A percentile compares a stretch with the other conserved stretches of the same genome.
phyloP scores from a whole-genome alignment of 2,113 vertebrate species.

The Parus major region DNA sequence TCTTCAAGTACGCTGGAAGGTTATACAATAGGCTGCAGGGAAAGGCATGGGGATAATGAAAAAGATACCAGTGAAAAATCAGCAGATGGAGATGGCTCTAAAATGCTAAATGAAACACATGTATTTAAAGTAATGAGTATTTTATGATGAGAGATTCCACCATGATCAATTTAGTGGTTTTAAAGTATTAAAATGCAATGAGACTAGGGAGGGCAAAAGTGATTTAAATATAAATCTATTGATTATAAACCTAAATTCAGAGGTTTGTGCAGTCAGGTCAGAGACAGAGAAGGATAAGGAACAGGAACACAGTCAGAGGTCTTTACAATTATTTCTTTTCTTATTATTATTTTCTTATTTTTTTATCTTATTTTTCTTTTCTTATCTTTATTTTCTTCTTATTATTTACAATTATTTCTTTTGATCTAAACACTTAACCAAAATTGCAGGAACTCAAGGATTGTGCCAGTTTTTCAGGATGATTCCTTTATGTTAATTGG shows the following conservation, averaged over 20 bases:
- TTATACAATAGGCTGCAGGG: neutral
- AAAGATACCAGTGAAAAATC: neutral
- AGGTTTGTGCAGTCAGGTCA: neutral
- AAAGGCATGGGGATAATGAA: neutral
- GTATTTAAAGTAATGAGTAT: slow-evolving; percentile 37
- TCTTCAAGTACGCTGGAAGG: neutral
- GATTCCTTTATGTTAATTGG: neutral
- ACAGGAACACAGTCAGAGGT: neutral
- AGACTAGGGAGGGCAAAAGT: neutral
- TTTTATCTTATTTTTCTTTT: no score
- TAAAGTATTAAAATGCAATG: slow-evolving; percentile 44
- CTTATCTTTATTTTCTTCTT: no score
- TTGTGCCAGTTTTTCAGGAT: neutral
- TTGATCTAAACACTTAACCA: slow-evolving; percentile 1
- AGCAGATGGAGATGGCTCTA: neutral
- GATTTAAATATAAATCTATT: slow-evolving; percentile 37
- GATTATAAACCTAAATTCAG: slow-evolving; percentile 18
- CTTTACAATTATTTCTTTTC: neutral
- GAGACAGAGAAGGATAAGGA: neutral
- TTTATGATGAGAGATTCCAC: slow-evolving; percentile 26
- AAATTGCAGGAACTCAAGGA: neutral
- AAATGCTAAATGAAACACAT: slow-evolving; percentile 25
- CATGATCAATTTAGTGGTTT: neutral
- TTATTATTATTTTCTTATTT: no score
- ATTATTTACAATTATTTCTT: neutral